Evolutionary conservation across 2,888 invertebrate genomes (phyloP), one percentile per base, ranked within the genome.

Genomic region (Phrixothrix hirtus): DNA sequence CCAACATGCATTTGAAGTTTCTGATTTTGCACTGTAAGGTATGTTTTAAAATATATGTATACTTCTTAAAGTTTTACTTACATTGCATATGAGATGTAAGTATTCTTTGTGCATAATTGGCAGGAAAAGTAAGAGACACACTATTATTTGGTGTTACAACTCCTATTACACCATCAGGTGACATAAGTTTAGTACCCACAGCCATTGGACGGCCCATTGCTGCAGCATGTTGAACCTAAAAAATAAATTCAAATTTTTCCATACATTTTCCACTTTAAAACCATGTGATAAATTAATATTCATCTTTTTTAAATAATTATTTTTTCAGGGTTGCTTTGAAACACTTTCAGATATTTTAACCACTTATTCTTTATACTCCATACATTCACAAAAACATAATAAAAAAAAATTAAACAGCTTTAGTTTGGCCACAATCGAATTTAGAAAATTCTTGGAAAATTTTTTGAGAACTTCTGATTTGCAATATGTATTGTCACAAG

Each of bases 141-240:
- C 78, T 77, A 66, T 86, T 83, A 65, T 85, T 85, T 32, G 82
- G 79, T 7, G 84, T 81, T 55, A 87, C 84, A 55, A 86, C 80
- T 53, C 86, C 86, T 34, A 85, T 78, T 35, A 84, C 81, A 9
- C 85, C 85, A 74, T 86, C 86, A 0, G 82, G 77, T 1, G 81
- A 78, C 61, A 81, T 70, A 32, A 82, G 68, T 58, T 78, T 75
- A 0, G 81, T 80, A 14, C 82, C 82, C 1, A 79, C 78, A 14
- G 76, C 75, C 76, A 82, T 79, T 62, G 81, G 79, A 51, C 80
- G 79, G 61, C 75, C 78, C 63, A 82, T 78, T 30, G 81, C 81
- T 26, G 84, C 84, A 41, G 83, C 83, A 69, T 86, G 84, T 67
- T 86, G 85, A 36, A 86, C 83, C 70, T 83, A 76, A 75, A 79